Base-by-base conservation (phyloP, 2,888 invertebrate species). In the Neria commutata region DNA sequence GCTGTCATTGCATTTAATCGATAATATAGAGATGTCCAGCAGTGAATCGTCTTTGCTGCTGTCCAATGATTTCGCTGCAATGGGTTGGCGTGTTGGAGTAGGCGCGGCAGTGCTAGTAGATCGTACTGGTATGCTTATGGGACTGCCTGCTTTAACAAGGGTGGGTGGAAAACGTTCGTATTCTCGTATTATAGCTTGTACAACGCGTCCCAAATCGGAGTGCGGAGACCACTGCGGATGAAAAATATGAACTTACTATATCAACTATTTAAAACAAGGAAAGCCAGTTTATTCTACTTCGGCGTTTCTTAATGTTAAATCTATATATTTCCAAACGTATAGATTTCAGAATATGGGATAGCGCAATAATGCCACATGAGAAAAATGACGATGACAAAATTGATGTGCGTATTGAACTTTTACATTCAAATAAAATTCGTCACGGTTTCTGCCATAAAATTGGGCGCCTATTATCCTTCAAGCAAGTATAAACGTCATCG, bases 201-300 rank as follows among this genome's bases (percentile, higher is more conserved):
- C 92, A 2, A 92, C 88, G 58, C 91, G 85, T 0, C 91, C 91
- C 65, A 92, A 84, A 81, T 92, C 92, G 0, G 91, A 91, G 81
- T 91, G 91, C 42, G 87, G 83, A 17, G 91, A 89, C 73, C 88
- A 92, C 86, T 89, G 64, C 61, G 67, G 69, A 59, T 62, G 75
- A 67, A 66, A 60, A 62, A 59, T 52, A 61, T 53, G 25, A 42
- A 33, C 23, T 21, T n/a, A 21, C 11, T n/a, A n/a, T n/a, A n/a
- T n/a, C n/a, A n/a, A n/a, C n/a, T n/a, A n/a, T n/a, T n/a, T n/a
- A n/a, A n/a, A n/a, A n/a, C n/a, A n/a, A n/a, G n/a, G n/a, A n/a
- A n/a, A n/a, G n/a, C n/a, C n/a, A n/a, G n/a, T n/a, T n/a, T n/a
- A n/a, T n/a, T n/a, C n/a, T n/a, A n/a, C n/a, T n/a, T n/a, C n/a